Conservation (phyloP, 2,113 vertebrate genomes). For the Maccullochella peelii region DNA sequence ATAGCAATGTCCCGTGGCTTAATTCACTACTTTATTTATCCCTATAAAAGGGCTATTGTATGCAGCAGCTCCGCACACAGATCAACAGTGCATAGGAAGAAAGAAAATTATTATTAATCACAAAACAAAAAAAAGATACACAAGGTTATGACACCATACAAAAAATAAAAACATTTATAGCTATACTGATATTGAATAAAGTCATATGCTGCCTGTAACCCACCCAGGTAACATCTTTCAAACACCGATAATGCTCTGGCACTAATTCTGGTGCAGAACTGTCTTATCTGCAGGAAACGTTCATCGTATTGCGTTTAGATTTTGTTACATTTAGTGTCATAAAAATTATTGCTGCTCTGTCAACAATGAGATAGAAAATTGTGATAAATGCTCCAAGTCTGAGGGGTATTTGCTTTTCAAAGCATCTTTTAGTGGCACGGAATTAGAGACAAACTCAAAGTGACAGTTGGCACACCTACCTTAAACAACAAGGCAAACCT, state of each 20-base stretch:
- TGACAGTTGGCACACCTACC: conserved; percentile 51
- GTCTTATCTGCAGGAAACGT: not conserved
- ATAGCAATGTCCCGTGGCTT: not conserved
- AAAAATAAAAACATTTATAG: not conserved
- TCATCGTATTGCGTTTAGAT: not conserved
- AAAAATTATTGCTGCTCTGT: conserved; percentile 45
- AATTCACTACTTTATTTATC: not conserved
- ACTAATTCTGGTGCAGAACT: conserved; percentile 32
- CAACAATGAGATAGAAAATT: conserved; percentile 50
- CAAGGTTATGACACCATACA: not conserved
- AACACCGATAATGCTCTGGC: conserved; percentile 10
- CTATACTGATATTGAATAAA: not conserved
- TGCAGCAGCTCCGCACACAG: not conserved
- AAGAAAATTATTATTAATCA: not conserved
- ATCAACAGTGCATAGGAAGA: not conserved
- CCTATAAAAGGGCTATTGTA: not conserved
- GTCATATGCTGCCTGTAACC: not conserved
- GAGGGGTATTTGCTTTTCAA: conserved; percentile 59
- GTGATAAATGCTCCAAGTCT: conserved; percentile 60
- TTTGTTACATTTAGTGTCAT: conserved; percentile 1
- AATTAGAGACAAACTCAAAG: conserved; percentile 48
- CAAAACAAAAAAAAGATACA: not conserved
- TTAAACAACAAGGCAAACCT: conserved; percentile 56
- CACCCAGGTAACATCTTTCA: not conserved
- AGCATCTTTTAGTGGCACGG: conserved; percentile 29